Evolutionary conservation across 2,888 invertebrate genomes (phyloP), one percentile per base, ranked within the genome.

Genomic region (Lymantria monacha): DNA sequence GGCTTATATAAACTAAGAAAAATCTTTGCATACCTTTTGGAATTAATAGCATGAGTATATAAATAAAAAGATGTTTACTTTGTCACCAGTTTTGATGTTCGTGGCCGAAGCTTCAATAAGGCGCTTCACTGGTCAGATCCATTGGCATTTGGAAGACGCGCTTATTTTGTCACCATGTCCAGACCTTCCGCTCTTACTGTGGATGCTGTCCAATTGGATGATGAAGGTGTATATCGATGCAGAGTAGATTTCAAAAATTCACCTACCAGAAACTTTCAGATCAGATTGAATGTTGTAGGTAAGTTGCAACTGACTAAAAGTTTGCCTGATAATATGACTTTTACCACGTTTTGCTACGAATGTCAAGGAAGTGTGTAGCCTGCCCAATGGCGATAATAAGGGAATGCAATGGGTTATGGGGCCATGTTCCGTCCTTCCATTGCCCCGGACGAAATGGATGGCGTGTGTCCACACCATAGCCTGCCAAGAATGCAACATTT

Each of bases 271-370:
- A 97, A 96, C 83, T 96, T 96, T 78, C 95, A 96, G 72, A 96
- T 97, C 79, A 95, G 95, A 74, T 93, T 97, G 63, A 96, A 96
- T 76, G 97, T 97, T 74, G 95, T 97, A 76, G 97, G 97, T 97
- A 84, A 95, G 95, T 14, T 92, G 10, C n/a, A n/a, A n/a, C n/a
- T n/a, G n/a, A n/a, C n/a, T n/a, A n/a, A n/a, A 8, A 31, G 31
- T 31, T 9, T 31, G n/a, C n/a, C n/a, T n/a, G n/a, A 33, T 33
- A 9, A 9, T 13, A 12, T 42, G 7, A 14, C n/a, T n/a, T n/a
- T n/a, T n/a, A n/a, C n/a, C n/a, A n/a, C n/a, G n/a, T n/a, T n/a
- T n/a, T n/a, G n/a, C n/a, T n/a, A n/a, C n/a, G n/a, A n/a, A n/a
- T n/a, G n/a, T n/a, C n/a, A n/a, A n/a, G n/a, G n/a, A n/a, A n/a